These are phyloP conservation scores for Biston betularia DNA, from an alignment of 2,888 invertebrate genomes.

Conservation along the genomic window DNA sequence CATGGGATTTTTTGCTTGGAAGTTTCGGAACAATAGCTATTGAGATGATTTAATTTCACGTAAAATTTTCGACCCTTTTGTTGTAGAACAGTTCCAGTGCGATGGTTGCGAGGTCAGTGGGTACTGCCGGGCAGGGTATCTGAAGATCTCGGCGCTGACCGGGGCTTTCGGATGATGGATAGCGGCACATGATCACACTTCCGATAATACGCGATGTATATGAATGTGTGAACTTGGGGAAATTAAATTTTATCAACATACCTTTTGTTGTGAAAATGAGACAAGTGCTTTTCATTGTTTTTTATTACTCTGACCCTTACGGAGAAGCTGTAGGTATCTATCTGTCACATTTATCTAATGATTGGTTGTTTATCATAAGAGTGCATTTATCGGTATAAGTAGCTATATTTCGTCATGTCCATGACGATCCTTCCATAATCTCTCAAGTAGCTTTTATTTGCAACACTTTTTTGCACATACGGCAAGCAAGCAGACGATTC, in stretches of 20 bases:
- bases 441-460: no score
- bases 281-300: not conserved
- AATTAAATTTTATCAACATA: slow-evolving; percentile 37
- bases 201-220: slow-evolving; percentile 53
- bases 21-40: slow-evolving; percentile 49
- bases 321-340: no score
- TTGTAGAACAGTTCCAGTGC: slow-evolving; percentile 43
- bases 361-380: no score
- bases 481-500: no score
- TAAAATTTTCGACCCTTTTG: slow-evolving; percentile 47
- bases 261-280: not conserved
- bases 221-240: slow-evolving; percentile 47
- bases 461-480: no score
- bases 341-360: no score
- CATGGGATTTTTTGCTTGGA: slow-evolving; percentile 54
- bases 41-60: slow-evolving; percentile 46
- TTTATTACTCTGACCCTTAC: no score
- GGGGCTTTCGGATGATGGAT: slow-evolving; percentile 68
- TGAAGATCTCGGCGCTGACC: slow-evolving; percentile 67
- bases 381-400: no score
- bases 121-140: slow-evolving; percentile 54
- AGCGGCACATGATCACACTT: slow-evolving; percentile 52
- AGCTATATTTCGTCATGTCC: no score
- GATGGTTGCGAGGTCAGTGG: slow-evolving; percentile 64
- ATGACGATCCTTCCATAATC: no score